These are phyloP conservation scores for Hymenochirus boettgeri DNA, from an alignment of 2,113 vertebrate genomes.

Conservation along the genomic window DNA sequence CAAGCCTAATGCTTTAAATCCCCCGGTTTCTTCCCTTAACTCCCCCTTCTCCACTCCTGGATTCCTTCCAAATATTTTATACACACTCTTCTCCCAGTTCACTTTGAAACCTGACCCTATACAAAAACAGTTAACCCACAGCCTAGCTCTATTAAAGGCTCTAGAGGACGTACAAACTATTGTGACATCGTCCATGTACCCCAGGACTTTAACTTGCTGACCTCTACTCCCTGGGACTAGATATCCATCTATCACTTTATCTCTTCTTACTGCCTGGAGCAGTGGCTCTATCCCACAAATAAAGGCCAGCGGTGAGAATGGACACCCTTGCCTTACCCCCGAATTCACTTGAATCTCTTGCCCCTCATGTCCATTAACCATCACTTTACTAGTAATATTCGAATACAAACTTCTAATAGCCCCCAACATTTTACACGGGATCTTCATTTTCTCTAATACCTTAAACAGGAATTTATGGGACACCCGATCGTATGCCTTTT, in stretches of 20 bases:
- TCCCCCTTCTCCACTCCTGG: too few relatives aligned
- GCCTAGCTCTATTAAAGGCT: background rate
- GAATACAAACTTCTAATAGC: background rate
- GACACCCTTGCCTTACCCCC: constrained; percentile 2
- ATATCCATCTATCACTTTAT: background rate
- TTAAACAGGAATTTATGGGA: background rate
- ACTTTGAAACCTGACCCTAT: background rate
- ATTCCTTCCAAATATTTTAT: background rate
- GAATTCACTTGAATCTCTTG: background rate
- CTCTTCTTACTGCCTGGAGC: background rate
- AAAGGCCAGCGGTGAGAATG: background rate
- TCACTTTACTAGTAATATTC: background rate
- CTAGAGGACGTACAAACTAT: background rate
- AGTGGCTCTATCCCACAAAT: background rate
- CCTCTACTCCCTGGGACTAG: background rate
- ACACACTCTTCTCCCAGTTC: background rate
- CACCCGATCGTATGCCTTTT: background rate
- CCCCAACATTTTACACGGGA: background rate
- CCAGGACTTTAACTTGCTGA: background rate
- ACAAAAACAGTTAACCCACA: background rate
- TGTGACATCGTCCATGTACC: background rate
- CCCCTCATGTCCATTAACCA: background rate
- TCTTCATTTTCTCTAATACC: background rate
- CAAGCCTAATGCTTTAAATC: background rate
- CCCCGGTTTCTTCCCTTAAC: background rate